Evolutionary conservation across 2,888 invertebrate genomes (phyloP).

Genomic region (Halictus quadricinctus): DNA sequence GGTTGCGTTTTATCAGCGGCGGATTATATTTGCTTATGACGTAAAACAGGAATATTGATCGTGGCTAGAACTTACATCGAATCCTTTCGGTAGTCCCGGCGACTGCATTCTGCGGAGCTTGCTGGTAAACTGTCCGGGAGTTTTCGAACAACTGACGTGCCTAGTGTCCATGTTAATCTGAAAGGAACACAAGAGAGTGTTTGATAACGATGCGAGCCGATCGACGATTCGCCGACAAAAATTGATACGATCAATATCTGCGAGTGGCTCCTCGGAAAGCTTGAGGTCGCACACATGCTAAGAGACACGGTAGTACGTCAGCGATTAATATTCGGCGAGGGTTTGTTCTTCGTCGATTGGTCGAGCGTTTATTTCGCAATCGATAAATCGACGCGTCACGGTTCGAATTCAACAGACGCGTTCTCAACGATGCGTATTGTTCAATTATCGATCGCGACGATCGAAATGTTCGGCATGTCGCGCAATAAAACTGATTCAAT

Average conservation of each 20-base stretch:
- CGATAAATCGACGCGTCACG: not conserved
- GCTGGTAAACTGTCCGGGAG: not conserved
- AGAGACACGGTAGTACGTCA: slow-evolving; percentile 11
- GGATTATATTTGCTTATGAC: slow-evolving; percentile 8
- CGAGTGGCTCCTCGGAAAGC: slow-evolving; percentile 6
- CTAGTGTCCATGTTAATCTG: slow-evolving; percentile 36
- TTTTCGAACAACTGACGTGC: not conserved
- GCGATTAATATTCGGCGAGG: slow-evolving; percentile 33
- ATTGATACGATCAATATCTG: slow-evolving; percentile 33
- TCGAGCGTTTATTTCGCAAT: slow-evolving; percentile 23
- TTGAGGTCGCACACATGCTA: slow-evolving; percentile 49
- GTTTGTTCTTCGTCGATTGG: slow-evolving; percentile 4
- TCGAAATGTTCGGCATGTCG: slow-evolving; percentile 13
- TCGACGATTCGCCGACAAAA: slow-evolving; percentile 6
- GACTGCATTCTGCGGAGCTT: slow-evolving; percentile 13
- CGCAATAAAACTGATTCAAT: slow-evolving; percentile 1
- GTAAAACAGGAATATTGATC: not conserved
- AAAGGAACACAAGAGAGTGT: slow-evolving; percentile 24
- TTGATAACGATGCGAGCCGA: not conserved
- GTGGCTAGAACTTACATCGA: slow-evolving; percentile 53
- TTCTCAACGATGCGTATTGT: not conserved
- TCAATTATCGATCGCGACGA: slow-evolving; percentile 25
- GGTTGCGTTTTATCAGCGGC: slow-evolving; percentile 22
- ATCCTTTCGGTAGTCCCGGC: not conserved
- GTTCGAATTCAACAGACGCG: slow-evolving; percentile 33